Conservation (phyloP, 2,888 invertebrate genomes). For the Catotricha subobsoleta region DNA sequence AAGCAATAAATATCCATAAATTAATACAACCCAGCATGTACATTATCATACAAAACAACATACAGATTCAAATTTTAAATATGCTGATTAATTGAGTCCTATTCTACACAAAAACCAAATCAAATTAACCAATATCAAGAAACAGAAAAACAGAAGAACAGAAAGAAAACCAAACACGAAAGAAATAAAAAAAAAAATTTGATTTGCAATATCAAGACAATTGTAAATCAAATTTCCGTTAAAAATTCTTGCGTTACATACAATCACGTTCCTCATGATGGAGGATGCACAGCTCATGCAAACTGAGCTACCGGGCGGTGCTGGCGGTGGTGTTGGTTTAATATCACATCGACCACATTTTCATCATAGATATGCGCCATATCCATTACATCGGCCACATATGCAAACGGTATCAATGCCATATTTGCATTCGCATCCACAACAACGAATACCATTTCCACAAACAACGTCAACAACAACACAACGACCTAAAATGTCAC, state of each 20-base stretch:
- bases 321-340: constrained; percentile 10
- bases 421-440: constrained; percentile 13
- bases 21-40: too few species aligned
- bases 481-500: constrained; percentile 16
- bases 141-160: too few species aligned
- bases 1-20: too few species aligned
- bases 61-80: too few species aligned
- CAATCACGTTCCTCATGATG: constrained; percentile 9
- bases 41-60: too few species aligned
- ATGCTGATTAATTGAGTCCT: too few species aligned
- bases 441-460: constrained; percentile 14
- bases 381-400: constrained; percentile 49
- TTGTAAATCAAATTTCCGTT: too few species aligned
- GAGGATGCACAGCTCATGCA: constrained; percentile 16
- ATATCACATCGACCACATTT: constrained; percentile 24
- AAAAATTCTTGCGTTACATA: constrained; percentile 7
- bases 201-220: too few species aligned
- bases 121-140: too few species aligned
- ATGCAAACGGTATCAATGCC: constrained; percentile 19
- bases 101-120: too few species aligned
- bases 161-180: too few species aligned
- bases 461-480: constrained; percentile 7
- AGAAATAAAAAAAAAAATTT: too few species aligned
- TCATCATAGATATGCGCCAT: constrained; percentile 35
- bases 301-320: constrained; percentile 25